Conservation (phyloP, 2,888 invertebrate genomes). For the Dolichomitus sp. region DNA sequence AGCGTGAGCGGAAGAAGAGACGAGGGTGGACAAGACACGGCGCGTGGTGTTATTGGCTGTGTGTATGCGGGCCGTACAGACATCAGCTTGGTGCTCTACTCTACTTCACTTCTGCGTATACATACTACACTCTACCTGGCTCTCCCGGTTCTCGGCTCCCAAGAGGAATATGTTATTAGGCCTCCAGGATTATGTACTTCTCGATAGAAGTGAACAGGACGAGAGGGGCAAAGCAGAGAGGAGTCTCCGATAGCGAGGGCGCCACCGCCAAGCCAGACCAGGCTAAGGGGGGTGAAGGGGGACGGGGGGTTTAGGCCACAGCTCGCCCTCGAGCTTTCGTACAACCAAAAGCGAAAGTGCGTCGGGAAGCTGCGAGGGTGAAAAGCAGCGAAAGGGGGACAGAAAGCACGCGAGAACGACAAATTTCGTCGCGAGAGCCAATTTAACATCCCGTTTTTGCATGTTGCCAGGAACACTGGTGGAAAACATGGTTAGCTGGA, state of each 20-base stretch:
- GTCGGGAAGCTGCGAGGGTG: slow-evolving; percentile 42
- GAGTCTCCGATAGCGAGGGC: slow-evolving; percentile 46
- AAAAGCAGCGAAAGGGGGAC: slow-evolving; percentile 48
- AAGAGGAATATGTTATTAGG: slow-evolving; percentile 81
- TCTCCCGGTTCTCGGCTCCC: slow-evolving; percentile 69
- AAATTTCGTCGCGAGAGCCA: slow-evolving; percentile 66
- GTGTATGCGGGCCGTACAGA: slow-evolving; percentile 28
- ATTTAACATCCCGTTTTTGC: slow-evolving; percentile 66
- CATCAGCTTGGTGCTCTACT: slow-evolving; percentile 43
- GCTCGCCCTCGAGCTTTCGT: slow-evolving; percentile 33
- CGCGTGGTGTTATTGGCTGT: slow-evolving; percentile 1
- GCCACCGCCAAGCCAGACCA: slow-evolving; percentile 14
- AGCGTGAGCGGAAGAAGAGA: slow-evolving; percentile 62
- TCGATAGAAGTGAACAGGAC: slow-evolving; percentile 64
- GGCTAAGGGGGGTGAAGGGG: too few relatives aligned
- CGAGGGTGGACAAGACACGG: slow-evolving; percentile 59
- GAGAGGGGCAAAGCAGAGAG: slow-evolving; percentile 30
- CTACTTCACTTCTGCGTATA: slow-evolving; percentile 39
- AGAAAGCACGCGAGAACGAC: slow-evolving; percentile 56
- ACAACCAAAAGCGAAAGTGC: slow-evolving; percentile 50
- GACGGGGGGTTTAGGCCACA: slow-evolving; percentile 7
- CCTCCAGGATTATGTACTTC: slow-evolving; percentile 81
- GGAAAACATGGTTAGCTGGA: slow-evolving; percentile 29
- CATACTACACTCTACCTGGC: slow-evolving; percentile 51
- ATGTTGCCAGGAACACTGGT: slow-evolving; percentile 53